A percentile compares a stretch with the other conserved stretches of the same genome.
Evolutionary conservation across 2,797 vertebrate species (phyloP).

Genomic region (Pangasius djambal): DNA sequence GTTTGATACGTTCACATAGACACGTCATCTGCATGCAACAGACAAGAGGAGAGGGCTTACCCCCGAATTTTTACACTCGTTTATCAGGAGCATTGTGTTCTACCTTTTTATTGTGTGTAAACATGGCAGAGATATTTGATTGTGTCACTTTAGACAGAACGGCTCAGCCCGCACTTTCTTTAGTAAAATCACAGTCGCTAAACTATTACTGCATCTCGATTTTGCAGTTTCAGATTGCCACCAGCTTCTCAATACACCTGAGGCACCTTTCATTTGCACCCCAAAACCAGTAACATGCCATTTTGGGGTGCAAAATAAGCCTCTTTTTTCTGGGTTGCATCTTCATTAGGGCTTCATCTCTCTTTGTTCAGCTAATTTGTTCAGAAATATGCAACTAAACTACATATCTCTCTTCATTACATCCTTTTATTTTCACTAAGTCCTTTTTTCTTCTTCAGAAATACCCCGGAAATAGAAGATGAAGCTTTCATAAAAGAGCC

Average conservation of each 20-base stretch:
- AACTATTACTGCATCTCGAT: constrained; percentile 20
- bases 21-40: constrained; percentile 85
- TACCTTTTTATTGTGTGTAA: constrained; percentile 54
- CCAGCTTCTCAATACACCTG: constrained; percentile 18
- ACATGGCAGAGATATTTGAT: constrained; percentile 77
- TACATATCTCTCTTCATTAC: constrained; percentile 15
- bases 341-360: constrained; percentile 42
- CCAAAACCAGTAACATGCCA: constrained; percentile 29
- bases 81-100: constrained; percentile 45
- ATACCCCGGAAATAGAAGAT: not conserved
- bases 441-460: constrained; percentile 10
- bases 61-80: constrained; percentile 77
- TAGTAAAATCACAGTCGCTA: constrained; percentile 38
- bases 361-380: constrained; percentile 28
- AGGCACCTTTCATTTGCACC: constrained; percentile 33
- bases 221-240: constrained; percentile 35
- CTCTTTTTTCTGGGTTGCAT: constrained; percentile 10
- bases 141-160: constrained; percentile 61
- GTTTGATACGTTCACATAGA: constrained; percentile 79
- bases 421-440: not conserved
- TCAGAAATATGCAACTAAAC: constrained; percentile 25
- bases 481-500: constrained; percentile 28
- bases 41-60: constrained; percentile 71
- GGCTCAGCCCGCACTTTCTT: constrained; percentile 37
- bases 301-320: constrained; percentile 39